Percentiles rank a stretch among this genome's conserved stretches.
phyloP scores from a whole-genome alignment of 2,888 invertebrate species.

The Capitulum mitella region DNA sequence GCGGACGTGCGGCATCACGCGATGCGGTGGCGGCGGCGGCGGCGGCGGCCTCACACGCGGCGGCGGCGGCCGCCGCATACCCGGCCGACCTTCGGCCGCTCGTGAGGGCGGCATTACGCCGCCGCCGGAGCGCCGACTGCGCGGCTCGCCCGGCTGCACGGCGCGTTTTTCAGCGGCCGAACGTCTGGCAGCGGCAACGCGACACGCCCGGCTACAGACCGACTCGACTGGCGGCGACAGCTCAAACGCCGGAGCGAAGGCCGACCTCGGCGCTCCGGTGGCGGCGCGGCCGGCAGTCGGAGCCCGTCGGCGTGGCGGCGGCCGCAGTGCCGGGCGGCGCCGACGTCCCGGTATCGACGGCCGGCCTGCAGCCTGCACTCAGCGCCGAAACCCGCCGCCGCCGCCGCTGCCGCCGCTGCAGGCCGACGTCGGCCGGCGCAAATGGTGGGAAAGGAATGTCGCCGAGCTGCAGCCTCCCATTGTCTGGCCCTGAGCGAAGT shows the following conservation, averaged over 20 bases:
- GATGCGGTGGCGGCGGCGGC: no score
- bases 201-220: not conserved
- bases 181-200: not conserved
- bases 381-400: not conserved
- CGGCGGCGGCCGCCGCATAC: not conserved
- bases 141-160: not conserved
- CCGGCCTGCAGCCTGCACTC: not conserved
- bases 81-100: not conserved
- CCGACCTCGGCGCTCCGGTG: no score
- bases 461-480: not conserved
- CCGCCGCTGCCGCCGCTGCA: not conserved
- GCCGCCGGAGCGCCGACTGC: not conserved
- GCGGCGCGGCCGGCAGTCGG: not conserved
- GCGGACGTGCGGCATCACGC: no score
- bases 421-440: not conserved
- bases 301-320: not conserved
- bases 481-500: not conserved
- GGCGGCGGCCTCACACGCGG: not conserved
- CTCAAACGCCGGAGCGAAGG: no score
- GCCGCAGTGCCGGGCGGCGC: not conserved
- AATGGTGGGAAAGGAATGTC: constrained; percentile 13
- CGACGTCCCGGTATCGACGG: not conserved
- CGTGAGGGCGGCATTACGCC: not conserved
- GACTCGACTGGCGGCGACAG: not conserved
- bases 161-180: not conserved